Evolutionary conservation across 2,888 invertebrate species (phyloP), one percentile per base, ranked within the genome.

Genomic region (Microdon myrmicae): DNA sequence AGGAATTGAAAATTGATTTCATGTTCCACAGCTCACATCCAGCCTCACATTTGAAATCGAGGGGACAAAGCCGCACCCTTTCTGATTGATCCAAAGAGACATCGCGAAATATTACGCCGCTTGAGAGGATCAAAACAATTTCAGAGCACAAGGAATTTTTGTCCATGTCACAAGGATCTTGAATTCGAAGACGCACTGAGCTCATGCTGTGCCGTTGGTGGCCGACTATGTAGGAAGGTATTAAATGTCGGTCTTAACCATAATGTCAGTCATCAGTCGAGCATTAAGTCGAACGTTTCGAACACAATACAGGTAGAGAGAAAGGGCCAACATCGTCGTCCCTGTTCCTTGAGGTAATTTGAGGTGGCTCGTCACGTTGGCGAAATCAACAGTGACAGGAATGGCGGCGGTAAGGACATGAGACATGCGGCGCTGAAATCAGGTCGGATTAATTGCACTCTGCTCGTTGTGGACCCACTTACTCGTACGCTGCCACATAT

Each of bases 281-380:
- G 29, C 29, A 35, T 41, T 31, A 35, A 41, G 22, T 17, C 26
- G 43, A 16, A 7, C n/a, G n/a, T n/a, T n/a, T n/a, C 13, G 25
- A 17, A 26, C 39, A 41, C 38, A 6, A 19, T 32, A 38, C 26
- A 54, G 25, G 38, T 29, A 31, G 34, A 45, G 38, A 44, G 58
- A 51, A 45, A 49, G 44, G 44, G 45, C 51, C 25, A 16, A 23
- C 13, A 22, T 47, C 34, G 41, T 32, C 37, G 47, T 47, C 41
- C 47, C 41, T 47, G 35, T 31, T 37, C 5, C 8, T n/a, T n/a
- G n/a, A 28, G 41, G 60, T 60, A 60, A 60, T 60, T 55, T 60
- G 48, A 60, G n/a, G 55, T 60, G 55, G 47, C 37, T 43, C 54
- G 43, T 60, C 60, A 60, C 60, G 61, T 56, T 43, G 14, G 35